Conservation (phyloP, 2,113 vertebrate genomes). For the Odontophorus gujanensis region DNA sequence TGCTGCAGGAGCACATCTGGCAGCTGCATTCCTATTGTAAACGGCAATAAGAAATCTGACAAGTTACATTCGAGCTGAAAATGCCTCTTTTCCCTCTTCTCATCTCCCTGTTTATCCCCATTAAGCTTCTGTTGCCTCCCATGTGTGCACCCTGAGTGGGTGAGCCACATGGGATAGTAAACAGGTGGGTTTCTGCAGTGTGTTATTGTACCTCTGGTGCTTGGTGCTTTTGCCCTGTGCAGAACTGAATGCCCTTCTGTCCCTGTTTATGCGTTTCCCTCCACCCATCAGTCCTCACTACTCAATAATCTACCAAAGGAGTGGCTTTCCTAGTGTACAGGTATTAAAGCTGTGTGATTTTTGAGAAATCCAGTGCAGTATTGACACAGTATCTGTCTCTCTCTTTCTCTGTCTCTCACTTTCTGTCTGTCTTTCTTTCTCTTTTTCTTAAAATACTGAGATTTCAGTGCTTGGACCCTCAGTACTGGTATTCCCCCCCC, state of each 20-base stretch:
- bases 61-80: not conserved
- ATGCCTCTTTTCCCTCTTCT: slow-evolving; percentile 65
- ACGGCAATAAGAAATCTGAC: not conserved
- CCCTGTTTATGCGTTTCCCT: not conserved
- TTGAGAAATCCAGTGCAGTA: slow-evolving; percentile 79
- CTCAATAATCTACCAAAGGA: slow-evolving; percentile 20
- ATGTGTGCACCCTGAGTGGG: not conserved
- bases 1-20: slow-evolving; percentile 26
- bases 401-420: slow-evolving; percentile 34
- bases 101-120: slow-evolving; percentile 43
- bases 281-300: not conserved
- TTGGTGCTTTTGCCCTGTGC: slow-evolving; percentile 42
- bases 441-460: slow-evolving; percentile 78
- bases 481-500: slow-evolving; percentile 54
- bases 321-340: slow-evolving; percentile 66
- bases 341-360: slow-evolving; percentile 78
- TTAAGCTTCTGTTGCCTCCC: slow-evolving; percentile 34
- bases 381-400: slow-evolving; percentile 74
- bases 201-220: not conserved
- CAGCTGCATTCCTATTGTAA: not conserved
- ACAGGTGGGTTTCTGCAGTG: not conserved
- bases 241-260: not conserved
- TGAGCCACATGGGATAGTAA: not conserved
- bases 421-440: slow-evolving; percentile 66
- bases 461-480: slow-evolving; percentile 76